Evolutionary conservation across 2,888 invertebrate genomes (phyloP), one percentile per base, ranked within the genome.

Genomic region (Coenonympha arcania): DNA sequence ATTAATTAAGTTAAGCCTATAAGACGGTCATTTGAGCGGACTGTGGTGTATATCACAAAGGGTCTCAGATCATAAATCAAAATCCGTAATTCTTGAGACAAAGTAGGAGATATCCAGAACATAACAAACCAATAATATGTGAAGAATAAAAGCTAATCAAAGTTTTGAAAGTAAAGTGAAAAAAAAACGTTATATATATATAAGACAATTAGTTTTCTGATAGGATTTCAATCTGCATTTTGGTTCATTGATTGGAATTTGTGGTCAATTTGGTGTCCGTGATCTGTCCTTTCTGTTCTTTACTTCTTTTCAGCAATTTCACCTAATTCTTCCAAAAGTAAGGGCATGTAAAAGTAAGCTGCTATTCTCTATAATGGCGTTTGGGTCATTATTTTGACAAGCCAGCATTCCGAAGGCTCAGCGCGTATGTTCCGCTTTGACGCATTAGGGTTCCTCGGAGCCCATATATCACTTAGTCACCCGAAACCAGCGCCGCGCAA

Each of bases 1-100:
- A 72, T 67, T 66, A 65, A 71, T 69, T 68, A 65, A 65, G 63
- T 66, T 66, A 68, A 65, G 65, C 65, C 64, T 66, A 69, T 71
- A 68, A 71, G 71, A 69, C 31, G 68, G 66, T 57, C 66, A 63
- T 68, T 68, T 66, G 67, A n/a, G n/a, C n/a, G n/a, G n/a, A 65
- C 56, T 56, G 57, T 57, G 45, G 59, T 56, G 53, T 55, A 58
- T 48, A 52, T 18, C 24, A 16, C 30, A 24, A 48, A 20, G 13
- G 15, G 37, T 48, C 22, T 24, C n/a, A n/a, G n/a, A n/a, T n/a
- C n/a, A n/a, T n/a, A n/a, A n/a, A 8, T 41, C 11, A n/a, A n/a
- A n/a, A n/a, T 18, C 6, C n/a, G n/a, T n/a, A n/a, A n/a, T n/a
- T n/a, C n/a, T 41, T 28, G 3, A 30, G 1, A 30, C 11, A 30